Conservation (phyloP, 2,888 invertebrate genomes). For the Leptodirus hochenwartii region DNA sequence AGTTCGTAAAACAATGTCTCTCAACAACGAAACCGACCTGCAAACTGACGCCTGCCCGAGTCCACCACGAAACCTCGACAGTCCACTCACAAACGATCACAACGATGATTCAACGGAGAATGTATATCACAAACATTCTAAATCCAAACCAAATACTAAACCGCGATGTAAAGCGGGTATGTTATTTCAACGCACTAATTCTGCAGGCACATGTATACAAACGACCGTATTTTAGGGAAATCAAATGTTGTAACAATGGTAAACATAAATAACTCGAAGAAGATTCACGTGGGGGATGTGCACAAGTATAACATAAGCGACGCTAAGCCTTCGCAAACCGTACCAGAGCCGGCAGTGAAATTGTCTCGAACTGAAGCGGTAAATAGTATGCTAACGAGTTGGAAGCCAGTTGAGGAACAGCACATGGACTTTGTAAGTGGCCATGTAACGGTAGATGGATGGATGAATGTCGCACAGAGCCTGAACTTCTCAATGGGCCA, state of each 20-base stretch:
- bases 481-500: constrained; percentile 39
- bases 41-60: constrained; percentile 16
- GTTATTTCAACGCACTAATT: too few relatives aligned
- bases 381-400: constrained; percentile 13
- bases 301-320: constrained; percentile 1
- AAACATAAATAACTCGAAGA: constrained; percentile 5
- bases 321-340: too few relatives aligned
- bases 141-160: constrained; percentile 6
- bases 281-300: neutral
- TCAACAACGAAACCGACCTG: too few relatives aligned
- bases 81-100: constrained; percentile 6
- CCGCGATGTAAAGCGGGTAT: constrained; percentile 6
- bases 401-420: constrained; percentile 28
- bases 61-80: constrained; percentile 12
- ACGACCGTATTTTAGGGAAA: too few relatives aligned
- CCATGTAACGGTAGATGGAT: constrained; percentile 37
- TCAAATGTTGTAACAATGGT: too few relatives aligned
- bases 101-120: constrained; percentile 8
- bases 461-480: constrained; percentile 36
- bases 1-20: too few relatives aligned
- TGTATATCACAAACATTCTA: constrained; percentile 1
- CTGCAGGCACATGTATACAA: too few relatives aligned
- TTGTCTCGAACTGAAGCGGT: constrained; percentile 15
- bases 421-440: constrained; percentile 37
- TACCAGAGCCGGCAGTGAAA: too few relatives aligned